Base-by-base conservation (phyloP, 2,888 invertebrate genomes). In the Adela reaumurella region DNA sequence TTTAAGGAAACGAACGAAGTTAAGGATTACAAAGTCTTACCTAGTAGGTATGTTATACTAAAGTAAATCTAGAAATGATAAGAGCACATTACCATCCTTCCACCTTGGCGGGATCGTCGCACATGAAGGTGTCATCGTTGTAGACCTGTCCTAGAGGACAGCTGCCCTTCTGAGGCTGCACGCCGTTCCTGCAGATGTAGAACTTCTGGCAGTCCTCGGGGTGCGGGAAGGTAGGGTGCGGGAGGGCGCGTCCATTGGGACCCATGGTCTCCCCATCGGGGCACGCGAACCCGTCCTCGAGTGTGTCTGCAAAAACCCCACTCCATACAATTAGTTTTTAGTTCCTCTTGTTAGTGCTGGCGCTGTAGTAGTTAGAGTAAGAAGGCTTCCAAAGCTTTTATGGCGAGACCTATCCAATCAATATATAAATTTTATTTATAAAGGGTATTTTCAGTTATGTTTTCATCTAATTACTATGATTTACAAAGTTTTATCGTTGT, bases 171-270 rank as follows among this genome's bases (percentile, higher is more conserved):
- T 90, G 88, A 0, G 91, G 90, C 57, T 83, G 84, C 2, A 88
- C 81, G 0, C 88, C 89, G 58, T 89, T 89, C 54, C 88, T 81
- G 69, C 90, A 90, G 59, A 91, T 90, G 74, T 89, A 91, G 77
- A 91, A 91, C 63, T 89, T 90, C 62, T 87, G 86, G 64, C 91
- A 92, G 65, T 91, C 90, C 19, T 87, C 86, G 1, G 88, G 87
- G 68, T 91, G 89, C 1, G 90, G 83, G 73, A 83, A 90, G 0
- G 89, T 89, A 1, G 90, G 90, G 67, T 90, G 90, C 0, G 89
- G 89, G 2, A 89, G 72, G 1, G 82, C 80, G 48, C 87, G 79
- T 11, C 89, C 89, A 51, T 84, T 84, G 29, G 86, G 86, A 0
- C 87, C 87, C 55, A 81, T 65, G 2, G 85, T 82, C 46, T 85